phyloP scores from a whole-genome alignment of 2,888 invertebrate species.

The Pycnomerus fuliginosus region DNA sequence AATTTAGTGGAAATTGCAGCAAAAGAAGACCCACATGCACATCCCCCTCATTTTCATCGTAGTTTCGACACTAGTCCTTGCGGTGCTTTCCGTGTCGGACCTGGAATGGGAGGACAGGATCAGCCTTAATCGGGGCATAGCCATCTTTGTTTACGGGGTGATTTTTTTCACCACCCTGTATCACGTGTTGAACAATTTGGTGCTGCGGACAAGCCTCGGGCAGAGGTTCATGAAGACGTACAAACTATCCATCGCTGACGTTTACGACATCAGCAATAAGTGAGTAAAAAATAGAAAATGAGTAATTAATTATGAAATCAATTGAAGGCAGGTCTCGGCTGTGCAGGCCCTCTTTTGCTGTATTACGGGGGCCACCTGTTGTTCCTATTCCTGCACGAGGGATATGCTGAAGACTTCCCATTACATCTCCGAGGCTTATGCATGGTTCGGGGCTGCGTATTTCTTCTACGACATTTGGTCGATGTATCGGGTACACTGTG shows the following conservation, averaged over 20 bases:
- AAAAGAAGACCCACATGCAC: slow-evolving; percentile 17
- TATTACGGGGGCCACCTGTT: slow-evolving; percentile 65
- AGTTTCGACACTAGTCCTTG: slow-evolving; percentile 28
- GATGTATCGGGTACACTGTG: slow-evolving; percentile 69
- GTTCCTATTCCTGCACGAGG: slow-evolving; percentile 66
- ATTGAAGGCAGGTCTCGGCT: slow-evolving; percentile 65
- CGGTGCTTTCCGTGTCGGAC: slow-evolving; percentile 37
- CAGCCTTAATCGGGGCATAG: slow-evolving; percentile 60
- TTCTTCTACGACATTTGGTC: slow-evolving; percentile 80
- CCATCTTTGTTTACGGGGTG: slow-evolving; percentile 64
- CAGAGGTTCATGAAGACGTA: slow-evolving; percentile 63
- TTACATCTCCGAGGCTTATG: slow-evolving; percentile 73
- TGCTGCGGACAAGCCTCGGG: slow-evolving; percentile 62
- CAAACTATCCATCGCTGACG: slow-evolving; percentile 65
- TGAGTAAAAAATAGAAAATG: slow-evolving; percentile 50
- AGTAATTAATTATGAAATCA: not conserved
- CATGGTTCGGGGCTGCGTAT: slow-evolving; percentile 78
- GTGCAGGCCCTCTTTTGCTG: slow-evolving; percentile 70
- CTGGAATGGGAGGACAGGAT: slow-evolving; percentile 59
- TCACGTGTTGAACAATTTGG: slow-evolving; percentile 63
- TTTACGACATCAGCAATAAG: slow-evolving; percentile 76
- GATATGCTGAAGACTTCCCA: slow-evolving; percentile 69
- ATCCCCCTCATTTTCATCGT: slow-evolving; percentile 14
- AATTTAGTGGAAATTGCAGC: slow-evolving; percentile 4
- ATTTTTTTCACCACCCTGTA: slow-evolving; percentile 69